phyloP scores from a whole-genome alignment of 2,888 invertebrate species.

The Eupithecia pulchellata region DNA sequence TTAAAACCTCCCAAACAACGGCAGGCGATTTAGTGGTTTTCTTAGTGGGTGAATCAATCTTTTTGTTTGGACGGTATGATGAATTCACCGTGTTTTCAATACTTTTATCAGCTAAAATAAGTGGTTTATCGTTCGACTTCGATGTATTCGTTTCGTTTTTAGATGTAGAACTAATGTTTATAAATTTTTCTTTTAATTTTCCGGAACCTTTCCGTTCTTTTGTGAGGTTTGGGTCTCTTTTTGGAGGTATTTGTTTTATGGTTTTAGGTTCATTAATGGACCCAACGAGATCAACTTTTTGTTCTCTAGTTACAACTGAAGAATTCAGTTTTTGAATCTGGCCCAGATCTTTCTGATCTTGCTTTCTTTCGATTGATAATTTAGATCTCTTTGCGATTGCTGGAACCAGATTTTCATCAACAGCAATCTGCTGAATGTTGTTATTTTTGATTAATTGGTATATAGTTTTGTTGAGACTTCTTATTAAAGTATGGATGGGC shows the following conservation, averaged over 20 bases:
- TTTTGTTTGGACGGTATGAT: not conserved
- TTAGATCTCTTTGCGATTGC: not conserved
- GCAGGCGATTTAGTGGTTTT: not conserved
- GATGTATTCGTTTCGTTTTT: not conserved
- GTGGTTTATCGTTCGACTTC: not conserved
- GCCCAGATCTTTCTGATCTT: not conserved
- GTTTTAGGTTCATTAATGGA: not conserved
- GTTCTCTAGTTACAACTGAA: not conserved
- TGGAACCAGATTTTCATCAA: slow-evolving; percentile 18
- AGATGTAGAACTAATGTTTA: not conserved
- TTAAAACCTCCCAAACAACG: slow-evolving; percentile 39
- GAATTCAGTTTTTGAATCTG: not conserved
- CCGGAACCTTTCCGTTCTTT: not conserved
- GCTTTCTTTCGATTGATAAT: not conserved
- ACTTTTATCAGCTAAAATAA: not conserved
- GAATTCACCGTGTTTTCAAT: not conserved
- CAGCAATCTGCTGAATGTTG: slow-evolving; percentile 36
- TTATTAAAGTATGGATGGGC: not conserved
- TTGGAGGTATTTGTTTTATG: not conserved
- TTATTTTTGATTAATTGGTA: slow-evolving; percentile 24
- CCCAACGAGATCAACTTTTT: not conserved
- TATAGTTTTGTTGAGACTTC: slow-evolving; percentile 9
- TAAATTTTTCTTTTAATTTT: not conserved
- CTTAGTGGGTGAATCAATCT: not conserved
- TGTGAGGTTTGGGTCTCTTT: not conserved